Evolutionary conservation across 1,140 invertebrate species (phyloP).

Genomic region (Trachymyrmex septentrionalis): DNA sequence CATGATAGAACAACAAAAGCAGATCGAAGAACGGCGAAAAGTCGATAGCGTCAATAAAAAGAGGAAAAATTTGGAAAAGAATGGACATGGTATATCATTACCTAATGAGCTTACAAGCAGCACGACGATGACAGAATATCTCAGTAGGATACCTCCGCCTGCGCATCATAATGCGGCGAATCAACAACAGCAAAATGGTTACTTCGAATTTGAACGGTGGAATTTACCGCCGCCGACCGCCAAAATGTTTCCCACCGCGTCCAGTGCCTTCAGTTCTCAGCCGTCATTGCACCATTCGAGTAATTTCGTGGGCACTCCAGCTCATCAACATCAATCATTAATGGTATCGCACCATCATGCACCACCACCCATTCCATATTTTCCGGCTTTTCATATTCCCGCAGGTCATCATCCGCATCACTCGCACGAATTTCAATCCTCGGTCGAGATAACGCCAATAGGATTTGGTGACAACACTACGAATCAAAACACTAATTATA

Average conservation of each 20-base stretch:
- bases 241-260: constrained; percentile 89
- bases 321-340: constrained; percentile 89
- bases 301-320: constrained; percentile 85
- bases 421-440: constrained; percentile 89
- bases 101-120: constrained; percentile 86
- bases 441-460: constrained; percentile 89
- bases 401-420: constrained; percentile 82
- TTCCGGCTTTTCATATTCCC: constrained; percentile 89
- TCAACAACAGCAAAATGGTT: constrained; percentile 88
- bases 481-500: constrained; percentile 72
- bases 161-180: constrained; percentile 89
- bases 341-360: constrained; percentile 89
- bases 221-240: constrained; percentile 89
- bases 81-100: constrained; percentile 83
- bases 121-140: constrained; percentile 87
- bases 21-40: constrained; percentile 78
- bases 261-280: constrained; percentile 87
- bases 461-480: constrained; percentile 78
- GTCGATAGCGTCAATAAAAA: constrained; percentile 79
- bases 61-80: constrained; percentile 81
- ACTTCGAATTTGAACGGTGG: constrained; percentile 92
- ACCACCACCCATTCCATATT: constrained; percentile 88
- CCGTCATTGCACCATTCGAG: constrained; percentile 86
- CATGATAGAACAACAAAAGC: constrained; percentile 77
- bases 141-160: constrained; percentile 90